Evolutionary conservation across 2,888 invertebrate genomes (phyloP).

Genomic region (Drosophila antonietae): DNA sequence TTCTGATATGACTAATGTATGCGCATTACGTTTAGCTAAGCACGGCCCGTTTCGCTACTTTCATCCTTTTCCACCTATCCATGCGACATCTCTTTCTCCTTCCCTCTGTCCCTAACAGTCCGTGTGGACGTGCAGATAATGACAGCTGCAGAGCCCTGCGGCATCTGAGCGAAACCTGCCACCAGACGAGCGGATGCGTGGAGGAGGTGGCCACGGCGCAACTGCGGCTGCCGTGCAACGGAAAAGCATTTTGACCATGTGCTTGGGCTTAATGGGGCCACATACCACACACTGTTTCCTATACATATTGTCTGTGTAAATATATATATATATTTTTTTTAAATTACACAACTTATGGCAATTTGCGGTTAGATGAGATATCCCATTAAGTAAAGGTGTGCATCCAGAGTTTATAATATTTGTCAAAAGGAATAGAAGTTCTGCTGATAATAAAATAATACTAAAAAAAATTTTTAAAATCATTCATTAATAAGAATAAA

Average conservation of each 20-base stretch:
- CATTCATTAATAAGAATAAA: not conserved
- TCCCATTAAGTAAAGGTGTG: slow-evolving; percentile 35
- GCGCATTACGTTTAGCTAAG: slow-evolving; percentile 61
- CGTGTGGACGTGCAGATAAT: slow-evolving; percentile 59
- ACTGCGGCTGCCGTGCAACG: slow-evolving; percentile 20
- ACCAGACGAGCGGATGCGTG: slow-evolving; percentile 25
- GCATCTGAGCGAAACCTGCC: slow-evolving; percentile 46
- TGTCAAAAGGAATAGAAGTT: slow-evolving; percentile 1
- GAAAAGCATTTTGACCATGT: slow-evolving; percentile 48
- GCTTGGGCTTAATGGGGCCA: slow-evolving; percentile 35
- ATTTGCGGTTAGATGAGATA: slow-evolving; percentile 26
- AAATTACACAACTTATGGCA: slow-evolving; percentile 25
- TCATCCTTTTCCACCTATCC: slow-evolving; percentile 12
- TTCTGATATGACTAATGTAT: slow-evolving; percentile 75
- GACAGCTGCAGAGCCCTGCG: slow-evolving; percentile 57
- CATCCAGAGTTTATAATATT: slow-evolving; percentile 4
- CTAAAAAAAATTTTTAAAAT: not conserved
- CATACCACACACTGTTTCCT: not conserved
- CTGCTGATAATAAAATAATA: slow-evolving; percentile 2
- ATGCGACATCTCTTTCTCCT: not conserved
- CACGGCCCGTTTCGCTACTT: slow-evolving; percentile 13
- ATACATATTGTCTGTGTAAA: slow-evolving; percentile 17
- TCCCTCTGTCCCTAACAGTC: not conserved
- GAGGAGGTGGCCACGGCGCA: slow-evolving; percentile 2
- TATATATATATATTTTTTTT: slow-evolving; percentile 24